Evolutionary conservation across 1,140 invertebrate genomes (phyloP).

Genomic region (Oncopeltus fasciatus): DNA sequence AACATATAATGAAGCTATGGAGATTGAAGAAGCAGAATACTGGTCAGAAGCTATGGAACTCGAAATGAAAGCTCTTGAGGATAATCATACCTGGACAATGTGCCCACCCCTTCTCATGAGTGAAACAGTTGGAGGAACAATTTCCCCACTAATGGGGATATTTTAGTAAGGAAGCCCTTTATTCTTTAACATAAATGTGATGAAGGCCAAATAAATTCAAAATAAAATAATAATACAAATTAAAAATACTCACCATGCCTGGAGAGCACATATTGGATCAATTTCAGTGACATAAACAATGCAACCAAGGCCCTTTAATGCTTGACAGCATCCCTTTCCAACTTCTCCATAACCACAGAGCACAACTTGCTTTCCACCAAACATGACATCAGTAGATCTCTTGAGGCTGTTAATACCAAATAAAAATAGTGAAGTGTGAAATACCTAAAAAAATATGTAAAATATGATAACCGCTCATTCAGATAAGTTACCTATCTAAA

Average conservation of each 20-base stretch:
- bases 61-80: too few relatives aligned
- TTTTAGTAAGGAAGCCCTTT: too few relatives aligned
- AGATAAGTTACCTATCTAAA: constrained; percentile 83
- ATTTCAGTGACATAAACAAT: constrained; percentile 94
- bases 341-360: constrained; percentile 97
- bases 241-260: constrained; percentile 59
- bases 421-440: not conserved
- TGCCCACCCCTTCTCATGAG: too few relatives aligned
- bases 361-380: constrained; percentile 91
- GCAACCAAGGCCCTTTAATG: constrained; percentile 84
- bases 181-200: too few relatives aligned
- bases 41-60: too few relatives aligned
- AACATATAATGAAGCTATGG: too few relatives aligned
- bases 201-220: too few relatives aligned
- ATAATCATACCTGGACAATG: too few relatives aligned
- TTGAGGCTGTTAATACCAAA: constrained; percentile 54
- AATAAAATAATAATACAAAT: constrained; percentile 4
- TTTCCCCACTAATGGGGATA: too few relatives aligned
- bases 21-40: too few relatives aligned
- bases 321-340: constrained; percentile 92
- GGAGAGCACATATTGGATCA: constrained; percentile 93
- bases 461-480: too few relatives aligned
- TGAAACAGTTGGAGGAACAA: too few relatives aligned
- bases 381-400: constrained; percentile 93
- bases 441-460: not conserved